These are phyloP conservation scores for Lymantria monacha DNA, from an alignment of 2,888 invertebrate species.

Conservation along the genomic window DNA sequence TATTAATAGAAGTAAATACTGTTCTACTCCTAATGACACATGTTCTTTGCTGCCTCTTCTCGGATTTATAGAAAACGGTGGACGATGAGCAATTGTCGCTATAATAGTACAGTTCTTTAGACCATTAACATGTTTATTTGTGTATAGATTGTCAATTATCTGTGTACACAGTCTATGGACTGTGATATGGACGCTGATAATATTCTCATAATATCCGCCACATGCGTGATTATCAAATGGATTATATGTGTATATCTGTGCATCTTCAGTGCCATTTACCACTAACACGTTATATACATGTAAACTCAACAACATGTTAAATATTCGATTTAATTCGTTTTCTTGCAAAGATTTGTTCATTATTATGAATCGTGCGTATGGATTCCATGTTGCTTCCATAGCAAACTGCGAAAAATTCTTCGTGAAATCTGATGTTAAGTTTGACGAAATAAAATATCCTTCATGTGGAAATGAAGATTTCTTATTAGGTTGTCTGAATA, in stretches of 20 bases:
- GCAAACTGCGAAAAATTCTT: slow-evolving; percentile 26
- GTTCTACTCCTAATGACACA: slow-evolving; percentile 34
- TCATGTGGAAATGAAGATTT: slow-evolving; percentile 9
- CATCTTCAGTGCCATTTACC: slow-evolving; percentile 34
- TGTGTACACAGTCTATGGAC: slow-evolving; percentile 48
- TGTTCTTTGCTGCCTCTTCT: slow-evolving; percentile 4
- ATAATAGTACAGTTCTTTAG: slow-evolving; percentile 52
- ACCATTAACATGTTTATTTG: slow-evolving; percentile 38
- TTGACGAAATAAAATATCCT: slow-evolving; percentile 40
- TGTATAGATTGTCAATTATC: slow-evolving; percentile 33
- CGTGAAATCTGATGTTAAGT: slow-evolving; percentile 22
- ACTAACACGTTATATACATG: slow-evolving; percentile 41
- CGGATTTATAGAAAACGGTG: slow-evolving; percentile 36
- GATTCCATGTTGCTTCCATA: slow-evolving; percentile 42
- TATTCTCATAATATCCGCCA: slow-evolving; percentile 42
- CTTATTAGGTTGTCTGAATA: not conserved
- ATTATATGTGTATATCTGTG: slow-evolving; percentile 48
- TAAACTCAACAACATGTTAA: slow-evolving; percentile 35
- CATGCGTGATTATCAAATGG: slow-evolving; percentile 53
- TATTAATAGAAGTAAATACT: slow-evolving; percentile 42
- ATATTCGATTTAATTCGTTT: slow-evolving; percentile 30
- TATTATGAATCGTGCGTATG: slow-evolving; percentile 38
- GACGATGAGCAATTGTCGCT: slow-evolving; percentile 44
- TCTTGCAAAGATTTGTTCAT: slow-evolving; percentile 26
- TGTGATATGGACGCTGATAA: slow-evolving; percentile 41